phyloP scores from a whole-genome alignment of 2,888 invertebrate species.

The Chydorus sphaericus region DNA sequence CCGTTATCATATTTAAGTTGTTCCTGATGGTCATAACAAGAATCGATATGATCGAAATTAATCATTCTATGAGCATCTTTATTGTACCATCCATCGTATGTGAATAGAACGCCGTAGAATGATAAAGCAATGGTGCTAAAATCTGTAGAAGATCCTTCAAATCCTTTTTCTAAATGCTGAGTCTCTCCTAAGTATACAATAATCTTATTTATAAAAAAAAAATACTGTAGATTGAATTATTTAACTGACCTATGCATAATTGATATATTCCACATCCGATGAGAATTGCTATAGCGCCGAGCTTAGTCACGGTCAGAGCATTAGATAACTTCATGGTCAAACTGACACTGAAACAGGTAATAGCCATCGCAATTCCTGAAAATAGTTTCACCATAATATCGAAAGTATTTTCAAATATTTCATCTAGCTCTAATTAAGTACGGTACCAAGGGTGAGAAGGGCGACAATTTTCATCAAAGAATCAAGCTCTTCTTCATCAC shows the following conservation, averaged over 20 bases:
- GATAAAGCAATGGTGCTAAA: slow-evolving; percentile 78
- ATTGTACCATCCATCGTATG: slow-evolving; percentile 80
- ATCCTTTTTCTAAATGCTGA: slow-evolving; percentile 33
- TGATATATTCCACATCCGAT: slow-evolving; percentile 10
- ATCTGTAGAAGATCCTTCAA: slow-evolving; percentile 52
- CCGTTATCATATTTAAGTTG: slow-evolving; percentile 97
- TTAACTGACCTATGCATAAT: not conserved
- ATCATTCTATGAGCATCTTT: too few species aligned
- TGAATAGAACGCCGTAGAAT: slow-evolving; percentile 89
- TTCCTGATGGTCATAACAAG: slow-evolving; percentile 41
- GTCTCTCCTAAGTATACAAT: not conserved
- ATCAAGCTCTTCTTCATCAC: slow-evolving; percentile 18
- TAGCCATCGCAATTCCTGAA: not conserved
- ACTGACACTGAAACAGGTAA: slow-evolving; percentile 10
- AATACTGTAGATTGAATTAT: too few species aligned
- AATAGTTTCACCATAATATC: too few species aligned
- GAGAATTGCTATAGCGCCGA: slow-evolving; percentile 11
- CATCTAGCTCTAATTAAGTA: too few species aligned
- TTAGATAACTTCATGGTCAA: slow-evolving; percentile 5
- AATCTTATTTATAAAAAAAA: too few species aligned
- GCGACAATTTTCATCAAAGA: slow-evolving; percentile 22
- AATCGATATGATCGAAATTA: too few species aligned
- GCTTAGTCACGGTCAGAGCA: slow-evolving; percentile 7
- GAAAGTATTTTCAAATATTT: too few species aligned
- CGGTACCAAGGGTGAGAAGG: slow-evolving; percentile 23